Evolutionary conservation across 2,888 invertebrate species (phyloP).

Genomic region (Lycocerus yunnanus): DNA sequence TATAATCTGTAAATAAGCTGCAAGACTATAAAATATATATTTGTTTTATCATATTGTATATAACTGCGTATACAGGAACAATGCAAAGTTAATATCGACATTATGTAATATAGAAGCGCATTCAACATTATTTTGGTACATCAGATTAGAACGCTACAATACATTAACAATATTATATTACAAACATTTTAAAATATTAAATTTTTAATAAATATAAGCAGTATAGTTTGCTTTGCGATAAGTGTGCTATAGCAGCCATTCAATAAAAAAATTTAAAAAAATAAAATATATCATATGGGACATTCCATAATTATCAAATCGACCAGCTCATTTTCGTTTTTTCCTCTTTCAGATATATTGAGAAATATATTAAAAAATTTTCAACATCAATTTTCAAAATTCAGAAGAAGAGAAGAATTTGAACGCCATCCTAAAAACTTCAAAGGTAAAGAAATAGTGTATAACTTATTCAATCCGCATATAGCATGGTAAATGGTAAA

Average conservation of each 20-base stretch:
- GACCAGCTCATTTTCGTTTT: no score
- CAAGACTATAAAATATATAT: background rate
- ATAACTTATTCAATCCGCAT: no score
- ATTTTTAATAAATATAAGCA: background rate
- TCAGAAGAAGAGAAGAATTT: no score
- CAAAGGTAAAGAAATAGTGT: no score
- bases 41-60: background rate
- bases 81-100: background rate
- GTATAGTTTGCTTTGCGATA: background rate
- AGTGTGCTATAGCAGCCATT: background rate
- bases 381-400: no score
- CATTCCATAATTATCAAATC: no score
- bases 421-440: no score
- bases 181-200: background rate
- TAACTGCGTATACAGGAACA: background rate
- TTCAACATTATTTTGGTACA: background rate
- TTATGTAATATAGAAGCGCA: background rate
- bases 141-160: background rate
- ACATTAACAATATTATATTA: background rate
- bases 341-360: no score
- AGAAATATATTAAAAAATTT: no score
- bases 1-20: background rate
- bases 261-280: no score
- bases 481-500: no score
- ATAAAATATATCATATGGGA: no score